phyloP scores from a whole-genome alignment of 2,113 vertebrate species.

The Muntiacus reevesi region DNA sequence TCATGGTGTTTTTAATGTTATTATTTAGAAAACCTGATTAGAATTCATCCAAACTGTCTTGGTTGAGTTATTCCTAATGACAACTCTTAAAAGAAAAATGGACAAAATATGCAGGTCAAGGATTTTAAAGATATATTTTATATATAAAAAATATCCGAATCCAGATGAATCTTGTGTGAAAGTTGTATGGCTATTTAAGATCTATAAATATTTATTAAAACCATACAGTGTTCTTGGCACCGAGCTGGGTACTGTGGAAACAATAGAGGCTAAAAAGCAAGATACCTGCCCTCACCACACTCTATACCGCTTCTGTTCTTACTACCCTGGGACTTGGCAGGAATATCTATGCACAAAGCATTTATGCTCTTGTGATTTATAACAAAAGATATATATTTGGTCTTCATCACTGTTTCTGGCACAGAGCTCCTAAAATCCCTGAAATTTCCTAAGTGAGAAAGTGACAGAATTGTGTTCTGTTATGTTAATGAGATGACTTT shows the following conservation, averaged over 20 bases:
- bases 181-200: background rate
- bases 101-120: background rate
- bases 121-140: background rate
- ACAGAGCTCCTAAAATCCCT: background rate
- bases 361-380: background rate
- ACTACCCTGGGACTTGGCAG: background rate
- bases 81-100: background rate
- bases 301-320: background rate
- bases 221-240: background rate
- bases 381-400: background rate
- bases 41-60: background rate
- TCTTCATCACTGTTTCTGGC: background rate
- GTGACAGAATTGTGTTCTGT: background rate
- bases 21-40: background rate
- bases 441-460: background rate
- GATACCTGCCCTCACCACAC: background rate
- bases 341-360: background rate
- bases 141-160: background rate
- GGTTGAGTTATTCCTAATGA: background rate
- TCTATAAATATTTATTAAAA: background rate
- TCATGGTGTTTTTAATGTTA: background rate
- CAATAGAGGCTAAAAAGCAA: too few relatives aligned
- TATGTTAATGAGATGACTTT: background rate
- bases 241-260: background rate
- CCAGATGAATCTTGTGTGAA: background rate